Percentiles rank a stretch among this genome's conserved stretches.
Conservation (phyloP, 2,888 invertebrate species). For the Chorisops tibialis region DNA sequence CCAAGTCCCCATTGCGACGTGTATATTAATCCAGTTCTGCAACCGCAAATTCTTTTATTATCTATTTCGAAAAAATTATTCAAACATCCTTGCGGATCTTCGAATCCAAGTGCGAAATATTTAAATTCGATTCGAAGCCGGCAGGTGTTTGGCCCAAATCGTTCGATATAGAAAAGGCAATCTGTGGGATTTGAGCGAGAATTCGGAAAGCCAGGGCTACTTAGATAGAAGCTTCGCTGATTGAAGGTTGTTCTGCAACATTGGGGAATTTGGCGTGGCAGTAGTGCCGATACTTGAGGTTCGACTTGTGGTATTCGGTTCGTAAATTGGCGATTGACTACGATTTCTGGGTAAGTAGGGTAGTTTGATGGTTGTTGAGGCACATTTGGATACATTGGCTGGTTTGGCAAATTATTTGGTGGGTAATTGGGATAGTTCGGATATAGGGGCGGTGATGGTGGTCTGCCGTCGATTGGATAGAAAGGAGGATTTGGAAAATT, state of each 20-base stretch:
- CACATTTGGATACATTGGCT: not conserved
- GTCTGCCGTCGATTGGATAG: not conserved
- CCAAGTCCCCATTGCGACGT: slow-evolving; percentile 44
- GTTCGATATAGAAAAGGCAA: slow-evolving; percentile 56
- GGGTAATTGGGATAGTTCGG: not conserved
- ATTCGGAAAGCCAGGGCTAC: slow-evolving; percentile 59
- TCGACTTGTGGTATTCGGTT: slow-evolving; percentile 24
- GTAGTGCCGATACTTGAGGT: slow-evolving; percentile 32
- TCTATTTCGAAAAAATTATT: slow-evolving; percentile 58
- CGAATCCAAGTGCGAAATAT: slow-evolving; percentile 55
- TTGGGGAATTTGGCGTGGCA: slow-evolving; percentile 37
- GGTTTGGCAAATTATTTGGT: slow-evolving; percentile 16
- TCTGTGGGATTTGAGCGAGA: slow-evolving; percentile 49
- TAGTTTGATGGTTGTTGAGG: not conserved
- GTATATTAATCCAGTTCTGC: slow-evolving; percentile 49
- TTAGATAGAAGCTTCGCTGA: slow-evolving; percentile 53
- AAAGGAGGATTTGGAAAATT: not conserved
- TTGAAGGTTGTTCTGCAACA: slow-evolving; percentile 53
- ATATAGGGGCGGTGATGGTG: not conserved
- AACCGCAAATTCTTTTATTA: slow-evolving; percentile 58
- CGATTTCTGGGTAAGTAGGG: not conserved
- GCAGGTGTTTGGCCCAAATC: slow-evolving; percentile 54
- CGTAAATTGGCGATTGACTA: slow-evolving; percentile 28
- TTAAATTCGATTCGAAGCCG: slow-evolving; percentile 56
- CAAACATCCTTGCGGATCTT: slow-evolving; percentile 44